phyloP scores from a whole-genome alignment of 2,797 vertebrate species.

The Acipenser oxyrinchus region DNA sequence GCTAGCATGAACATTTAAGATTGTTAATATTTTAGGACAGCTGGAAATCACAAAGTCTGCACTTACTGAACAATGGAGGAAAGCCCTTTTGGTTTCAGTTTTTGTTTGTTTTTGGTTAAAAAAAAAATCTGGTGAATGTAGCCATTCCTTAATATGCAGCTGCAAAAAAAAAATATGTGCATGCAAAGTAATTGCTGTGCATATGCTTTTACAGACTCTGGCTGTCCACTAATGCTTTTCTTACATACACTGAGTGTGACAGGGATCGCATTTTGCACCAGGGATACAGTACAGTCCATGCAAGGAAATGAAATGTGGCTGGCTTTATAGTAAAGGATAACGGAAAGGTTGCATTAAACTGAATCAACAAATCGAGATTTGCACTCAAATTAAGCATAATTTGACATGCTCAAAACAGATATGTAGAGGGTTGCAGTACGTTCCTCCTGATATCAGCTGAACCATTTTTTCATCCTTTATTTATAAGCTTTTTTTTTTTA shows the following conservation, averaged over 20 bases:
- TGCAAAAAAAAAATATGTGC: neutral
- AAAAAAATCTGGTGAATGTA: too few relatives aligned
- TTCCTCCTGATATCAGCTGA: too few relatives aligned
- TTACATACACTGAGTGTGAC: neutral
- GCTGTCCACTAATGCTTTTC: neutral
- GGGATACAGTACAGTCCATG: neutral
- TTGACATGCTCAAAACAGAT: too few relatives aligned
- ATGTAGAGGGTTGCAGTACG: too few relatives aligned
- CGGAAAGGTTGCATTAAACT: neutral
- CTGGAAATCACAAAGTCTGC: too few relatives aligned
- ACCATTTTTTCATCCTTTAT: too few relatives aligned
- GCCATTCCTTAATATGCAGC: too few relatives aligned
- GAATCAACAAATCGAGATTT: neutral
- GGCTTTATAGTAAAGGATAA: neutral
- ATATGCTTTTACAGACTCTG: neutral
- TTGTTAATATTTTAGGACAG: neutral
- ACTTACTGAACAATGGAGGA: too few relatives aligned
- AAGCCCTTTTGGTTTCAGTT: too few relatives aligned
- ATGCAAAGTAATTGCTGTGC: neutral
- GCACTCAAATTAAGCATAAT: too few relatives aligned
- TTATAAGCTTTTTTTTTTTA: too few relatives aligned
- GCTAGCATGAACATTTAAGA: neutral
- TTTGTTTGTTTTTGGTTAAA: too few relatives aligned
- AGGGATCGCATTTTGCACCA: neutral
- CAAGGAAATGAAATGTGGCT: neutral